Evolutionary conservation across 2,113 vertebrate genomes (phyloP).

Genomic region (Neolamprologus kungweensis): DNA sequence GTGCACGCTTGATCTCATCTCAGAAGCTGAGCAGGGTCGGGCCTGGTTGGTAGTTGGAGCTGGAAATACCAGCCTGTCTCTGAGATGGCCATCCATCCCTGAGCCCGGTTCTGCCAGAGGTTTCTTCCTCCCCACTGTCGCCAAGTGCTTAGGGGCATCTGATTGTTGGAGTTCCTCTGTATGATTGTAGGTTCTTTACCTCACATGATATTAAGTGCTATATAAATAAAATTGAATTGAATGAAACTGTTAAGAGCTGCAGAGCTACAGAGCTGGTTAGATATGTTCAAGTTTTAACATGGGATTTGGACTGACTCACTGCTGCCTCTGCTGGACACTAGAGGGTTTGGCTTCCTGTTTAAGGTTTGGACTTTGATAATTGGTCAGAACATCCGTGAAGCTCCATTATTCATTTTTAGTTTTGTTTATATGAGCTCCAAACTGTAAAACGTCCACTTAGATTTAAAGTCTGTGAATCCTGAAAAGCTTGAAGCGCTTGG

Average conservation of each 20-base stretch:
- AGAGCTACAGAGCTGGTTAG: neutral
- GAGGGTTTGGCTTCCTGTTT: neutral
- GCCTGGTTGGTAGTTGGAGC: neutral
- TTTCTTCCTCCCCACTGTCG: neutral
- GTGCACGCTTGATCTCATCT: neutral
- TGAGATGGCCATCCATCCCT: neutral
- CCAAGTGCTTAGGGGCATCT: neutral
- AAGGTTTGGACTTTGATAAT: neutral
- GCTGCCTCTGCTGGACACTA: neutral
- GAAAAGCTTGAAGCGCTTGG: neutral
- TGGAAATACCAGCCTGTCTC: neutral
- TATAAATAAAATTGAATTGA: neutral
- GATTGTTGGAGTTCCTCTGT: neutral
- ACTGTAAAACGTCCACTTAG: neutral
- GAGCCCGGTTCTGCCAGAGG: neutral
- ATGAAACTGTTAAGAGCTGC: neutral
- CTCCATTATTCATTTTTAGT: neutral
- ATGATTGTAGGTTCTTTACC: neutral
- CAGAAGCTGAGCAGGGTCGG: neutral
- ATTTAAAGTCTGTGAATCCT: neutral
- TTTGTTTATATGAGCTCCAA: neutral
- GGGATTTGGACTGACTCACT: neutral
- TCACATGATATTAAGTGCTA: neutral
- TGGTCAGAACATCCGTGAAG: neutral
- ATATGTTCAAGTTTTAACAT: neutral